phyloP scores from a whole-genome alignment of 2,113 vertebrate species.

The Syrrhaptes paradoxus region DNA sequence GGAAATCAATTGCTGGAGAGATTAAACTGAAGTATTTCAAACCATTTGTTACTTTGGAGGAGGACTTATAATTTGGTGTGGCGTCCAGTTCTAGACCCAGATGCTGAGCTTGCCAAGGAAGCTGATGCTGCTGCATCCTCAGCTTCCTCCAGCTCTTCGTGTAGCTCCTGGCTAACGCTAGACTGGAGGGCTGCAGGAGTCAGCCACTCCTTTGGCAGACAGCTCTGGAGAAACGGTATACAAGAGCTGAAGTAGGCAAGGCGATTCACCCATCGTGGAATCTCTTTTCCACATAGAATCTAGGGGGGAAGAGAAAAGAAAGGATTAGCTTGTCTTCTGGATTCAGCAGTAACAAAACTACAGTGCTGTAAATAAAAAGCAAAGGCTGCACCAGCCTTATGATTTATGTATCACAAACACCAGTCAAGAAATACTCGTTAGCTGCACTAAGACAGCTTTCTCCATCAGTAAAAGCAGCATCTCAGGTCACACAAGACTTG shows the following conservation, averaged over 20 bases:
- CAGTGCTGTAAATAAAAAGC: neutral
- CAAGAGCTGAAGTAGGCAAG: slow-evolving; percentile 99
- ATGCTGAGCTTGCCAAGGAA: slow-evolving; percentile 77
- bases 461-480: neutral
- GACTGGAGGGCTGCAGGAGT: slow-evolving; percentile 96
- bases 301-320: slow-evolving; percentile 44
- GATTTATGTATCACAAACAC: neutral
- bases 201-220: slow-evolving; percentile 97
- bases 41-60: slow-evolving; percentile 50
- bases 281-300: slow-evolving; percentile 97
- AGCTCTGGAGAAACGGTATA: slow-evolving; percentile 98
- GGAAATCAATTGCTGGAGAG: slow-evolving; percentile 67
- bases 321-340: neutral
- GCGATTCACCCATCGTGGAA: slow-evolving; percentile 98
- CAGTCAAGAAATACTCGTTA: neutral
- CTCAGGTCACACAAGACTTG: neutral
- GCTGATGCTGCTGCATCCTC: slow-evolving; percentile 89
- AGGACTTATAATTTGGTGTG: slow-evolving; percentile 88
- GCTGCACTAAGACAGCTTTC: neutral
- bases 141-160: slow-evolving; percentile 91
- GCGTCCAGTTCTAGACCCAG: slow-evolving; percentile 81
- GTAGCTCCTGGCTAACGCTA: slow-evolving; percentile 97
- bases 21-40: slow-evolving; percentile 51
- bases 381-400: neutral
- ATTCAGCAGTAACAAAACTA: neutral